A percentile compares a stretch with the other conserved stretches of the same genome.
phyloP scores from a whole-genome alignment of 2,888 invertebrate genomes.

The Stegana nigrithorax region DNA sequence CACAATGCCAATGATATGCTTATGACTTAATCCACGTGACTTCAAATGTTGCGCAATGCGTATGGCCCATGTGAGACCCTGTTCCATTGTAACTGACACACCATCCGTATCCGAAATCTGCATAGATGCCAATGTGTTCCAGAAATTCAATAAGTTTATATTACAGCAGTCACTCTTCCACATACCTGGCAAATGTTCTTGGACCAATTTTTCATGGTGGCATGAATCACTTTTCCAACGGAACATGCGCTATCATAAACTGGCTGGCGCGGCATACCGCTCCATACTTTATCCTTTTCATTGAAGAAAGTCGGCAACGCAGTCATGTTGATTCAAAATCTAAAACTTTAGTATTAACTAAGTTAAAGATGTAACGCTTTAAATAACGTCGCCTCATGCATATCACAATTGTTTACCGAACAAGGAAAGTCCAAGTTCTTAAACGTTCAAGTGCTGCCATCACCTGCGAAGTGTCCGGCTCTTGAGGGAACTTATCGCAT shows the following conservation, averaged over 20 bases:
- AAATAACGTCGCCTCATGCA: background rate
- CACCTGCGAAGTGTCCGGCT: background rate
- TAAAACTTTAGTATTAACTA: too few relatives aligned
- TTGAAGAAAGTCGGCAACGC: conserved; percentile 39
- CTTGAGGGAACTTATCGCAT: background rate
- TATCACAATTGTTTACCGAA: background rate
- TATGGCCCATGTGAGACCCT: conserved; percentile 49
- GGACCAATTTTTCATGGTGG: conserved; percentile 51
- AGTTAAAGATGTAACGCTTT: background rate
- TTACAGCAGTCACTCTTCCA: background rate
- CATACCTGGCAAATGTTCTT: conserved; percentile 49
- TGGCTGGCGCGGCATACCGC: conserved; percentile 38
- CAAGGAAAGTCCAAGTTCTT: background rate
- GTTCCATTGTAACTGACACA: conserved; percentile 43
- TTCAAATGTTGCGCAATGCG: conserved; percentile 54
- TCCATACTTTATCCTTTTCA: conserved; percentile 47
- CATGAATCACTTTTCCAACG: conserved; percentile 43
- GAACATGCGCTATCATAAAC: conserved; percentile 44
- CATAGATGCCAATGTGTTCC: too few relatives aligned
- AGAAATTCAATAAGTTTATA: background rate
- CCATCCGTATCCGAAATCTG: conserved; percentile 42
- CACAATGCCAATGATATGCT: conserved; percentile 54
- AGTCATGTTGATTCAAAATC: conserved; percentile 36
- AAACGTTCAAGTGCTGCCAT: background rate
- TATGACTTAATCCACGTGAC: conserved; percentile 46